Evolutionary conservation across 2,113 vertebrate genomes (phyloP).

Genomic region (Callithrix jacchus): DNA sequence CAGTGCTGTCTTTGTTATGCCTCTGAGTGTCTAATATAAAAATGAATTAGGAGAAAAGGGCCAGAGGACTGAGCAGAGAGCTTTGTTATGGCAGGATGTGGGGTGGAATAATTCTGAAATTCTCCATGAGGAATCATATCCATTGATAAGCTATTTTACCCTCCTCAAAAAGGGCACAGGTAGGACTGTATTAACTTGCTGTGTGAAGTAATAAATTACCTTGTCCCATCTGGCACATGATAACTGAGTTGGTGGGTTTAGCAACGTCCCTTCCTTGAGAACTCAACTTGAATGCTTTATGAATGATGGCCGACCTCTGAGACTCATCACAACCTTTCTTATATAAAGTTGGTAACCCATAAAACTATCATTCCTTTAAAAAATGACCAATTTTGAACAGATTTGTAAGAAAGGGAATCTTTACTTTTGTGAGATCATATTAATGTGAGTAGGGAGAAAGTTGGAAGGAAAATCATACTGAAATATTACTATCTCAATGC

Average conservation of each 20-base stretch:
- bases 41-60: constrained; percentile 33
- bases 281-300: constrained; percentile 16
- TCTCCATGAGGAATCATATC: constrained; percentile 29
- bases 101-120: constrained; percentile 46
- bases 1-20: not conserved
- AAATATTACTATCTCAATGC: not conserved
- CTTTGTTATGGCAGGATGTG: constrained; percentile 20
- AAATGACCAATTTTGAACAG: constrained; percentile 50
- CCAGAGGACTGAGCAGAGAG: not conserved
- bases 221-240: not conserved
- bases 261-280: not conserved
- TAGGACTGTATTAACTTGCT: constrained; percentile 22
- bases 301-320: constrained; percentile 7
- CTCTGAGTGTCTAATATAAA: constrained; percentile 48
- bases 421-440: constrained; percentile 30
- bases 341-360: not conserved
- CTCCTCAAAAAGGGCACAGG: constrained; percentile 40
- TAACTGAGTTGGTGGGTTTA: constrained; percentile 5
- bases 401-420: constrained; percentile 45
- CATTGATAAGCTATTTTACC: constrained; percentile 25
- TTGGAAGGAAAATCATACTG: not conserved
- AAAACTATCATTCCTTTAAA: constrained; percentile 31
- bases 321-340: not conserved
- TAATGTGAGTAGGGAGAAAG: not conserved
- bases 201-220: constrained; percentile 51